phyloP scores from a whole-genome alignment of 2,113 vertebrate species.

The Lipotes vexillifer region DNA sequence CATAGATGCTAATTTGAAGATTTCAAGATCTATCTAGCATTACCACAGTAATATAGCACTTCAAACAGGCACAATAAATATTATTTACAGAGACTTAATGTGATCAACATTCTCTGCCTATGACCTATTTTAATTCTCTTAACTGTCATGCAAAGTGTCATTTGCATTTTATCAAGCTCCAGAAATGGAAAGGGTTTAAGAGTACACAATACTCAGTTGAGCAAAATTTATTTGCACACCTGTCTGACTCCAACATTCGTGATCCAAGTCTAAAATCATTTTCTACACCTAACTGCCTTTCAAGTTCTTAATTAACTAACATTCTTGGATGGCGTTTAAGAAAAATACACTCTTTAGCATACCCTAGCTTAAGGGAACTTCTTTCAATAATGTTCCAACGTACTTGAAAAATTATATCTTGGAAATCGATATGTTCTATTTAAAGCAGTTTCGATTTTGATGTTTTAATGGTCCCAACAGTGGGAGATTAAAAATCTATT shows the following conservation, averaged over 20 bases:
- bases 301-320: background rate
- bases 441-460: conserved; percentile 4
- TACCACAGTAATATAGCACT: background rate
- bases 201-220: background rate
- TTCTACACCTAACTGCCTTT: background rate
- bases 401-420: background rate
- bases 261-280: background rate
- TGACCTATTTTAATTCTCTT: background rate
- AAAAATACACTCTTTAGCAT: background rate
- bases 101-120: background rate
- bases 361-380: background rate
- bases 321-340: too few species aligned
- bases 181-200: background rate
- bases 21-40: background rate
- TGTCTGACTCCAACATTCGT: background rate
- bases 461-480: background rate
- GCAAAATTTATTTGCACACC: background rate
- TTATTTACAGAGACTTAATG: background rate
- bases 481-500: background rate
- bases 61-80: background rate
- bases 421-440: background rate
- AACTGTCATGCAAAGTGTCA: background rate
- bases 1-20: background rate
- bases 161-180: background rate
- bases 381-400: background rate